Conservation (phyloP, 2,888 invertebrate species). For the Agonopterix subpropinquella region DNA sequence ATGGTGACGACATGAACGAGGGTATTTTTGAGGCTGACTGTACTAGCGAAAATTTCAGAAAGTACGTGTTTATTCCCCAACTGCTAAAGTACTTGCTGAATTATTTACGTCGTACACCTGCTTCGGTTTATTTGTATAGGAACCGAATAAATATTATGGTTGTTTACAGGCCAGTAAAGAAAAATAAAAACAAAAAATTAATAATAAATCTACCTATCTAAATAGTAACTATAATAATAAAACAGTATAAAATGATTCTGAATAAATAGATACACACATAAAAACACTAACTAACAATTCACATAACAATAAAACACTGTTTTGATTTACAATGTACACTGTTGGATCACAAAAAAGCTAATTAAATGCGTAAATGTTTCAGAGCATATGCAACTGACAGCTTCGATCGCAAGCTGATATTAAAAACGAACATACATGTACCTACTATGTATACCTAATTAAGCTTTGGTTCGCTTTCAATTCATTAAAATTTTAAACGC, state of each 20-base stretch:
- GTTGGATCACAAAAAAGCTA: slow-evolving; percentile 15
- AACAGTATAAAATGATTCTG: neutral
- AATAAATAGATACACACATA: slow-evolving; percentile 1
- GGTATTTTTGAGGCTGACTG: too few relatives aligned
- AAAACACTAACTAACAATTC: neutral
- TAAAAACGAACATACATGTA: slow-evolving; percentile 19
- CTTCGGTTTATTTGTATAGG: neutral
- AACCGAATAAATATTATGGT: too few relatives aligned
- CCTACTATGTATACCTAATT: too few relatives aligned
- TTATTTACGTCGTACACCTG: slow-evolving; percentile 23
- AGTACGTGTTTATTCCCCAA: neutral
- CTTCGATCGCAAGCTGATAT: slow-evolving; percentile 46
- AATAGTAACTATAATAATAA: too few relatives aligned
- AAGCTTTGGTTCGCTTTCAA: too few relatives aligned
- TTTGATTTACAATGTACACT: neutral
- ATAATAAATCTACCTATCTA: too few relatives aligned
- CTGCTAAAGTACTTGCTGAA: slow-evolving; percentile 22
- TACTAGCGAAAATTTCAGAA: too few relatives aligned
- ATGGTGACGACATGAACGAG: too few relatives aligned
- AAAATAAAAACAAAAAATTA: too few relatives aligned
- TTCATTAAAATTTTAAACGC: neutral
- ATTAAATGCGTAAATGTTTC: slow-evolving; percentile 44
- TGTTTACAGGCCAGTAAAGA: too few relatives aligned
- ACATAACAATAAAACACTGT: slow-evolving; percentile 1
- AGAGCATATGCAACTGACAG: slow-evolving; percentile 38